Evolutionary conservation across 1,140 invertebrate genomes (phyloP).

Genomic region (Procambarus virginalis): DNA sequence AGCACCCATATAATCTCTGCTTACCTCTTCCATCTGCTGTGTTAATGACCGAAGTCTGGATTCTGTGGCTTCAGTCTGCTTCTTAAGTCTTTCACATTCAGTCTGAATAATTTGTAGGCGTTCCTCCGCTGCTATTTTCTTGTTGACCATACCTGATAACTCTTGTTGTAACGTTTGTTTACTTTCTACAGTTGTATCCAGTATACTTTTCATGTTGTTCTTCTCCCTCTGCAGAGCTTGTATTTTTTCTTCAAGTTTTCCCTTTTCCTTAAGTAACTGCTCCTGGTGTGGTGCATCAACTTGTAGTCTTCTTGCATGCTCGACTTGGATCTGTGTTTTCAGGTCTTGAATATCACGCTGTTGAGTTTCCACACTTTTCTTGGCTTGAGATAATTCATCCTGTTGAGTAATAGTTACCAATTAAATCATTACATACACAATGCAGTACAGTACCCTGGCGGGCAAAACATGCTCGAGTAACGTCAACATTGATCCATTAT

Average conservation of each 20-base stretch:
- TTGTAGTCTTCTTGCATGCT: background rate
- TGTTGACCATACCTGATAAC: background rate
- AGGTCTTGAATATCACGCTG: background rate
- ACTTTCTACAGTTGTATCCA: background rate
- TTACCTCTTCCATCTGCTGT: slow-evolving; percentile 28
- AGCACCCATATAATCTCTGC: background rate
- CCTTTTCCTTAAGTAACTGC: background rate
- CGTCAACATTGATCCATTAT: too few species aligned
- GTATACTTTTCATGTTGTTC: background rate
- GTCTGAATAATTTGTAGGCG: background rate
- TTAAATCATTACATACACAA: too few species aligned
- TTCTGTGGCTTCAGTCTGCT: background rate
- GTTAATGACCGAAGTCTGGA: background rate
- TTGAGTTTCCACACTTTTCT: background rate
- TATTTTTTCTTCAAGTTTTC: background rate
- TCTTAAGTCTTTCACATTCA: slow-evolving; percentile 11
- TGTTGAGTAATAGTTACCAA: background rate
- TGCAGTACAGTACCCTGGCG: too few species aligned
- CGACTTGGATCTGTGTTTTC: background rate
- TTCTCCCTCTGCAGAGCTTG: background rate
- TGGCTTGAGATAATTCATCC: background rate
- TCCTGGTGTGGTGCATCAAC: background rate
- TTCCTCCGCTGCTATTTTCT: background rate
- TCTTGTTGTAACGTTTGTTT: background rate
- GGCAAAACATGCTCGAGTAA: too few species aligned